A percentile compares a stretch with the other conserved stretches of the same genome.
These are phyloP conservation scores for Luperina testacea DNA, from an alignment of 2,888 invertebrate species.

Conservation along the genomic window DNA sequence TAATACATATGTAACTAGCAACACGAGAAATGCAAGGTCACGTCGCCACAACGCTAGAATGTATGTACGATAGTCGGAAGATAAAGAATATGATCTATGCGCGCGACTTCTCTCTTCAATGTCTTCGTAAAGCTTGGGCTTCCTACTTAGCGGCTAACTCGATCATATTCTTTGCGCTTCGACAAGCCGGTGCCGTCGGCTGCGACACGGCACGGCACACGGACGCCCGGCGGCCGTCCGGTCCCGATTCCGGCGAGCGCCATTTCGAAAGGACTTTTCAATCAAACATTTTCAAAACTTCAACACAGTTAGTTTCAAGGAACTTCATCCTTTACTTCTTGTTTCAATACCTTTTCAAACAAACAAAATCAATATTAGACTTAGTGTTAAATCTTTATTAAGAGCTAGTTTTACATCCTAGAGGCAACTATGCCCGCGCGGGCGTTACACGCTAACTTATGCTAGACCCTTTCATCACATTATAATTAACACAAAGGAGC, in stretches of 20 bases:
- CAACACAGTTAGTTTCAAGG: slow-evolving; percentile 90
- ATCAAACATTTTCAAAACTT: slow-evolving; percentile 90
- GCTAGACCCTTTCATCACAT: slow-evolving; percentile 78
- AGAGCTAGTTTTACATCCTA: slow-evolving; percentile 86
- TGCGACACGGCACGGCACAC: slow-evolving; percentile 69
- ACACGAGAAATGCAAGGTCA: slow-evolving; percentile 81
- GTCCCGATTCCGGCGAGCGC: slow-evolving; percentile 84
- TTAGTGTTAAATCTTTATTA: slow-evolving; percentile 88
- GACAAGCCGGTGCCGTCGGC: slow-evolving; percentile 80
- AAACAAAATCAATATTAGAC: slow-evolving; percentile 94
- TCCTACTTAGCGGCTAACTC: slow-evolving; percentile 76
- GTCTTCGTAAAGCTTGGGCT: slow-evolving; percentile 81
- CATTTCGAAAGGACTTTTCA: slow-evolving; percentile 87
- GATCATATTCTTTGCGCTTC: slow-evolving; percentile 89
- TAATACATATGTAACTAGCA: slow-evolving; percentile 72
- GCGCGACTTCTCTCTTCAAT: slow-evolving; percentile 81
- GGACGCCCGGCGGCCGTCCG: slow-evolving; percentile 77
- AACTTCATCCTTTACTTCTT: slow-evolving; percentile 95
- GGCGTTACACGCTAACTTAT: slow-evolving; percentile 85
- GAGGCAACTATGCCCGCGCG: slow-evolving; percentile 80
- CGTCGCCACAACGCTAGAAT: slow-evolving; percentile 72
- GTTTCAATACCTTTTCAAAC: slow-evolving; percentile 95
- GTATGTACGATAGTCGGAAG: slow-evolving; percentile 69
- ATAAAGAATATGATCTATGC: slow-evolving; percentile 87
- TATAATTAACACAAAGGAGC: slow-evolving; percentile 64